These are phyloP conservation scores for Nephila pilipes DNA, from an alignment of 1,140 invertebrate species.

Conservation along the genomic window DNA sequence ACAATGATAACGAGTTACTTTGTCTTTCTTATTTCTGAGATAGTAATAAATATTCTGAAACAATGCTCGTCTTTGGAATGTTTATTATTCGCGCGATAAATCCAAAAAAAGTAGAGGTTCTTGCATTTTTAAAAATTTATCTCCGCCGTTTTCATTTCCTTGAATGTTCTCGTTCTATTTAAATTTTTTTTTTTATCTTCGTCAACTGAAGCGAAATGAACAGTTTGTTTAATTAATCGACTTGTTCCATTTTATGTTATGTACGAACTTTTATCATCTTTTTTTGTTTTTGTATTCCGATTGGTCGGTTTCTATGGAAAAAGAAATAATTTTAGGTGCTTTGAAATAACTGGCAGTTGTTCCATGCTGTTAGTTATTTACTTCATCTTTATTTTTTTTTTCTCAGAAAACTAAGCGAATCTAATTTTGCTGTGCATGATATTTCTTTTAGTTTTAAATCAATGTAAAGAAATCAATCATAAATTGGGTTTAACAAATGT, in stretches of 20 bases:
- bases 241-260: not conserved
- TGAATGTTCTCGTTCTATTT: not conserved
- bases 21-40: not conserved
- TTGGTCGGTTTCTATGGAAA: not conserved
- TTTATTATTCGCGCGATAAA: not conserved
- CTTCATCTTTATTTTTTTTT: too few relatives aligned
- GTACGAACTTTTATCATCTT: not conserved
- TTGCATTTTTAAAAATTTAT: not conserved
- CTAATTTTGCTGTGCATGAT: too few relatives aligned
- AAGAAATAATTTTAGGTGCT: not conserved
- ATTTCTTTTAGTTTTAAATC: too few relatives aligned
- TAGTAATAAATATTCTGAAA: constrained; percentile 1
- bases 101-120: too few relatives aligned
- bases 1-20: not conserved
- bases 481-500: too few relatives aligned
- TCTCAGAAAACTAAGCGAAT: too few relatives aligned
- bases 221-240: constrained; percentile 52
- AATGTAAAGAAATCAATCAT: too few relatives aligned
- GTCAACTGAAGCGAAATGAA: constrained; percentile 30
- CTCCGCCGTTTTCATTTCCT: not conserved
- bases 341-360: not conserved
- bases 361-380: not conserved
- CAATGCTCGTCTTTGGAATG: constrained; percentile 12
- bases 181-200: not conserved
- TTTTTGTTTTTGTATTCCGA: not conserved